These are phyloP conservation scores for Pseudomyrmex pallidus DNA, from an alignment of 1,140 invertebrate genomes.

Conservation along the genomic window DNA sequence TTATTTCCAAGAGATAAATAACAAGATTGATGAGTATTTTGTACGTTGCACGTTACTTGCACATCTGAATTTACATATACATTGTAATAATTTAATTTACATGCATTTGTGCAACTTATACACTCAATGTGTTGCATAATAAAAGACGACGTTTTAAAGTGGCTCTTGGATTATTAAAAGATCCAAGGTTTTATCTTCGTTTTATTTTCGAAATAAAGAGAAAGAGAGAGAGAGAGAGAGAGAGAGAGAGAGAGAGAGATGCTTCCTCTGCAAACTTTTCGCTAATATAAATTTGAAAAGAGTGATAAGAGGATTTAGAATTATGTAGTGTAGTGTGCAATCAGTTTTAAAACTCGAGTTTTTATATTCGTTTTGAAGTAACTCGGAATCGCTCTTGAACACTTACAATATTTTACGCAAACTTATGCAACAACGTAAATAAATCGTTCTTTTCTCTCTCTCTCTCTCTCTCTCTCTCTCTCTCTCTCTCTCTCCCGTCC, in stretches of 20 bases:
- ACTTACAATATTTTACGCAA: not conserved
- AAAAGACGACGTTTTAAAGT: not conserved
- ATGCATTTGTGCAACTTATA: too few species aligned
- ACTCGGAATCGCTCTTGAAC: not conserved
- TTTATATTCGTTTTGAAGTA: not conserved
- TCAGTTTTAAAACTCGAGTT: not conserved
- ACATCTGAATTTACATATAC: too few species aligned
- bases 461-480: too few species aligned
- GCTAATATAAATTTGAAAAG: not conserved
- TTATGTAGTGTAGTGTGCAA: not conserved
- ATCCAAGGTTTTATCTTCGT: not conserved
- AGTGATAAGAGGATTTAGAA: not conserved
- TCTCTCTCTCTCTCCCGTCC: too few species aligned
- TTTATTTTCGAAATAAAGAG: not conserved
- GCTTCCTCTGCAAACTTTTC: not conserved
- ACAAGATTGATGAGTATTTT: not conserved
- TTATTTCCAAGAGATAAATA: conserved; percentile 5
- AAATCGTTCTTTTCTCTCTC: too few species aligned
- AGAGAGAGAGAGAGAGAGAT: not conserved
- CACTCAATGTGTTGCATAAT: not conserved
- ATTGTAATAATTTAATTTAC: too few species aligned
- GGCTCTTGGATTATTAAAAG: not conserved
- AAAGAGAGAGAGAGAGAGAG: not conserved
- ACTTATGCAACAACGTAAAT: too few species aligned
- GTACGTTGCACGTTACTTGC: too few species aligned